Evolutionary conservation across 2,888 invertebrate species (phyloP), one percentile per base, ranked within the genome.

Genomic region (Mystacides longicornis): DNA sequence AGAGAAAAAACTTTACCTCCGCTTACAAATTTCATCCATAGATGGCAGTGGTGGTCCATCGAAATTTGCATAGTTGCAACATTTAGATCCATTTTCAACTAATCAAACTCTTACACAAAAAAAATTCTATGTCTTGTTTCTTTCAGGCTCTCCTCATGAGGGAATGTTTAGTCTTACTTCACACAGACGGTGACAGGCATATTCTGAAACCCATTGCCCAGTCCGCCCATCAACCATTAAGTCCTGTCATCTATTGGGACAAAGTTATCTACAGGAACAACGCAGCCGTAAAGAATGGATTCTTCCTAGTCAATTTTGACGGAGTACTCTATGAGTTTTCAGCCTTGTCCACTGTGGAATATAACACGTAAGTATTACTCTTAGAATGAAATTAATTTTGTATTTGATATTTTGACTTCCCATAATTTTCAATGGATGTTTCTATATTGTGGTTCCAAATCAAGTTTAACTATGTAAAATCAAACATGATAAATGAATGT

Each of bases 251-350:
- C 57, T 70, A 71, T 56, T 77, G 77, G 77, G 75, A 73, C 55
- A 74, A 71, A 63, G 76, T 76, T 2, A 66, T 77, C 64, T 77
- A 77, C 60, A 70, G 77, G 0, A 71, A 74, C 43, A 77, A 77
- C 68, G 77, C 76, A 2, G 76, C 77, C 2, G 73, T 73, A 0
- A 70, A 73, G 57, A 73, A 75, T 65, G 72, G 77, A 0, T 77
- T 77, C 68, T 76, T 77, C 71, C 67, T 77, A 16, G 75, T 77
- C 72, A 76, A 75, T 67, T 75, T 76, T 65, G 75, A 76, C 63
- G 71, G 72, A 0, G 75, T 76, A 61, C 77, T 77, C 76, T 75
- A 77, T 64, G 77, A 77, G 54, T 67, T 77, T 0, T 73, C 74
- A 0, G 71, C 75, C 23, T 70, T 69, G 64, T 69, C 73, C 1